Evolutionary conservation across 92 coral and sea anemone species (phyloP).

Genomic region (Meandrina meandrites): DNA sequence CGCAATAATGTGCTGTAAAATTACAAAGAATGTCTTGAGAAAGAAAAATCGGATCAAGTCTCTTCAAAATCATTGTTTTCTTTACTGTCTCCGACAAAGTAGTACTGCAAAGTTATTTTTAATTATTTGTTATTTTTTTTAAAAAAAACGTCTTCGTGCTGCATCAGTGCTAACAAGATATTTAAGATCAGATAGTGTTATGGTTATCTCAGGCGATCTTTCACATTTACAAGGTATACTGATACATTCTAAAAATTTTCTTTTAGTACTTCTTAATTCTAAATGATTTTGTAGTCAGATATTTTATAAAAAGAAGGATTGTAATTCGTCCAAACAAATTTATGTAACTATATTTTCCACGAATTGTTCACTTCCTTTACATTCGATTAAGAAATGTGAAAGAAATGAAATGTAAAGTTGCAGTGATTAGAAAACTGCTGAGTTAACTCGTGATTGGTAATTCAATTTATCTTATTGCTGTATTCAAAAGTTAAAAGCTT

Average conservation of each 20-base stretch:
- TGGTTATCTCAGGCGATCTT: not conserved
- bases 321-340: not conserved
- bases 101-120: not conserved
- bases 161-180: not conserved
- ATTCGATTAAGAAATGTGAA: not conserved
- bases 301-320: not conserved
- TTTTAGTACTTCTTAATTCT: constrained; percentile 3
- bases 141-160: not conserved
- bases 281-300: not conserved
- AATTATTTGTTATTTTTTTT: not conserved
- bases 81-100: not conserved
- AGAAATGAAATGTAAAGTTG: not conserved
- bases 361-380: not conserved
- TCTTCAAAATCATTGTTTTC: not conserved
- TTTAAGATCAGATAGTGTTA: not conserved
- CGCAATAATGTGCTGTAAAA: constrained; percentile 4
- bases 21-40: not conserved
- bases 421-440: not conserved
- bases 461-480: not conserved
- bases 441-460: not conserved
- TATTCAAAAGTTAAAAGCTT: not conserved
- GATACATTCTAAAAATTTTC: not conserved
- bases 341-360: not conserved
- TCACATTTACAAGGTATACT: not conserved
- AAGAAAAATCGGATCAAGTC: not conserved